Conservation (phyloP, 2,113 vertebrate genomes). For the Ivindomyrus marchei region DNA sequence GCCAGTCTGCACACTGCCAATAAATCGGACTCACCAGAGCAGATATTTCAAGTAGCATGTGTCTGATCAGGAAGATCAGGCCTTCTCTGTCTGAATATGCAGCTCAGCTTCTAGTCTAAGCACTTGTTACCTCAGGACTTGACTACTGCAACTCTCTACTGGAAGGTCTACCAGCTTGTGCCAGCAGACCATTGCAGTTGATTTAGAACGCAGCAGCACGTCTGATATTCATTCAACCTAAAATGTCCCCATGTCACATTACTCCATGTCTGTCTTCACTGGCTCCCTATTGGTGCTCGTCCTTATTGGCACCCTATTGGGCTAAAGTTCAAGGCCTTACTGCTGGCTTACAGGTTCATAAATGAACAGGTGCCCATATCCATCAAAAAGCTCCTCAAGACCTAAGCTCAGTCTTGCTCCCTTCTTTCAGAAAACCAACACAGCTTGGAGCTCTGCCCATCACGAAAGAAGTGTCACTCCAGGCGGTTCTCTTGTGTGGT, state of each 20-base stretch:
- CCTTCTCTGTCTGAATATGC: neutral
- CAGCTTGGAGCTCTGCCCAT: neutral
- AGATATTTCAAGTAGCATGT: neutral
- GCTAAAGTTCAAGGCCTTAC: neutral
- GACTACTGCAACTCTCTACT: neutral
- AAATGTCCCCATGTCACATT: neutral
- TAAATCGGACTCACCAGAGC: neutral
- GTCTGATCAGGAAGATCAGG: neutral
- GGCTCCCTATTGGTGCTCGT: neutral
- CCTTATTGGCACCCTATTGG: neutral
- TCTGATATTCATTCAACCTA: neutral
- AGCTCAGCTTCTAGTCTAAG: neutral
- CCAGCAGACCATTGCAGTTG: neutral
- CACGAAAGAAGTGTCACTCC: neutral
- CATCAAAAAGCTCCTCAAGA: neutral
- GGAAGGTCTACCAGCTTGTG: neutral
- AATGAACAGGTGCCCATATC: neutral
- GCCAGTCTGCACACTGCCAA: neutral
- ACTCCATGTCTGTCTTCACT: neutral
- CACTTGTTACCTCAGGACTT: neutral
- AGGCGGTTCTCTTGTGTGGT: neutral
- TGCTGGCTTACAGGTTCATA: neutral
- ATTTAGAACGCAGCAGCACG: neutral
- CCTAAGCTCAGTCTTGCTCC: neutral
- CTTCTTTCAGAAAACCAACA: neutral